Base-by-base conservation (phyloP, 1,140 invertebrate species). In the Lepidostoma basale region DNA sequence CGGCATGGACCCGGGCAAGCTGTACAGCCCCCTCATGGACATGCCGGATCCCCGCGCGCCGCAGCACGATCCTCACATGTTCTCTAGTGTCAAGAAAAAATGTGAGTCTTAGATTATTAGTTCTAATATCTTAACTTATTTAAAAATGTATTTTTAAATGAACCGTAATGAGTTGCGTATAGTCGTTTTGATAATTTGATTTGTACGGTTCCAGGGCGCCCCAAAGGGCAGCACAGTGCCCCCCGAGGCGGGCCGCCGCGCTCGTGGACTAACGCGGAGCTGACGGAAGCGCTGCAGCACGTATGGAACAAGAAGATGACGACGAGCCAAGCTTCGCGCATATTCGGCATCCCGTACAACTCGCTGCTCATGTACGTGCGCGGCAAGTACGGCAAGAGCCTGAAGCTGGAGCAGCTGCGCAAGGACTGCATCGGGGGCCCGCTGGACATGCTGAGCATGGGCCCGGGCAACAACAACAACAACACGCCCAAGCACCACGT, bases 301-400 rank as follows among this genome's bases (percentile, higher is more conserved):
- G 93, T 95, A 0, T 95, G 93, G 93, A 94, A 94, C 77, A 94
- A 94, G 75, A 94, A 94, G 76, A 95, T 95, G 92, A 95, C 93
- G n/a, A 95, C 93, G 1, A 94, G 92, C 68, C 93, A 95, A 78
- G 93, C 93, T 0, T 94, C 92, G 12, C 81, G 93, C 42, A 92
- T 94, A 74, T 95, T 94, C 77, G 93, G 93, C 4, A 96, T 95
- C 52, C 93, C 93, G 0, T 95, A 96, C 85, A 96, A 96, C 78
- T 93, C 92, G 18, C 81, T 96, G 1, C 83, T 95, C 12, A 95
- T 95, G 93, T 96, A 96, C 79, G 93, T 96, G 4, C 83, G 93
- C n/a, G 93, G 93, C 12, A 95, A 95, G 76, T 95, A 95, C 76
- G 93, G 93, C 1, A 95, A 95, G 77, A 93, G 92, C 73, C 81